Evolutionary conservation across 2,797 vertebrate species (phyloP), one percentile per base, ranked within the genome.

Genomic region (Cygnus olor): DNA sequence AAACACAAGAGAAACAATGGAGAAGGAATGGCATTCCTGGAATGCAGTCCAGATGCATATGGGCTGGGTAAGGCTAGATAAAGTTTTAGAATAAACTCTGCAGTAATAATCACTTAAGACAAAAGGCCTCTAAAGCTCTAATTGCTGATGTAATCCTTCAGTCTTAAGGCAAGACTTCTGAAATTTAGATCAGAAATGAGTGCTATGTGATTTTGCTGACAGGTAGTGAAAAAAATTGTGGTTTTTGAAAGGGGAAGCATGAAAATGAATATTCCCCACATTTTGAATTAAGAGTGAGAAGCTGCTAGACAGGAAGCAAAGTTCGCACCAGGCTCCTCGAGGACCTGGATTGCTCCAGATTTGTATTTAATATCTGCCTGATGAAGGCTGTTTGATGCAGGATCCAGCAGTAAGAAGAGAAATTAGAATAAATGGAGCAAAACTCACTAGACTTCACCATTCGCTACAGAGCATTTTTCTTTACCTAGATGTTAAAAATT

Each of bases 21-120:
- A 72, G 90, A 80, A 80, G 90, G 95, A 97, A 95, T 96, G 95
- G 91, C 94, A 97, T 97, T 51, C 90, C 76, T 88, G 96, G 96
- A 97, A 97, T 96, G 93, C 90, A 88, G 95, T 95, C 94, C 95
- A 97, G 96, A 97, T 96, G 95, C 95, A 95, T 95, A 94, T 73
- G 88, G 91, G 93, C 64, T 94, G 95, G 93, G 91, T 76, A 95
- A 90, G 82, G 73, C 66, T 65, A 96, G 96, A 97, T 96, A 95
- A 97, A 96, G 90, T 93, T 95, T 95, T 95, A 93, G 90, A 96
- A 96, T 88, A 95, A 96, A 94, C 78, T 95, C 86, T 92, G 88
- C 85, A 93, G 91, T 71, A 95, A 96, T 96, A 95, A 94, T 96
- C 94, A 93, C 90, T 97, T 94, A 96, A 97, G 93, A 96, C 94